phyloP scores from a whole-genome alignment of 1,140 invertebrate genomes.

The Lethrus apterus region DNA sequence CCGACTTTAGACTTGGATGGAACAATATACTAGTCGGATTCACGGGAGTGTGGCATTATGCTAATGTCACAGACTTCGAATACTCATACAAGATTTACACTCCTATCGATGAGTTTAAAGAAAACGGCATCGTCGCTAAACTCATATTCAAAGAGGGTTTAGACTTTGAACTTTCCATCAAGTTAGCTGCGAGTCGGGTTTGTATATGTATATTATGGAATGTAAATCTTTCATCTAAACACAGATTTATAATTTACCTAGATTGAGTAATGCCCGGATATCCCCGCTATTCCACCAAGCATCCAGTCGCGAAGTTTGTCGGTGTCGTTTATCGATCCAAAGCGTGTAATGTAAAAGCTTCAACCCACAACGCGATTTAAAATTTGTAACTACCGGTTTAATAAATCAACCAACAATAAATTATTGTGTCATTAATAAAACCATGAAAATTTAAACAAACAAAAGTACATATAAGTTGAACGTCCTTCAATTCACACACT shows the following conservation, averaged over 20 bases:
- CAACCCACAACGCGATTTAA: slow-evolving; percentile 19
- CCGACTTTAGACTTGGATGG: slow-evolving; percentile 65
- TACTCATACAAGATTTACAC: slow-evolving; percentile 70
- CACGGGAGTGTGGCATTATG: slow-evolving; percentile 64
- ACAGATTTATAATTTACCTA: slow-evolving; percentile 24
- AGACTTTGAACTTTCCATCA: slow-evolving; percentile 60
- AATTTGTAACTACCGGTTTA: too few relatives aligned
- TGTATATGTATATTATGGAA: slow-evolving; percentile 27
- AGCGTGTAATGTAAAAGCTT: slow-evolving; percentile 17
- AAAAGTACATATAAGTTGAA: too few relatives aligned
- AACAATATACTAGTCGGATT: slow-evolving; percentile 67
- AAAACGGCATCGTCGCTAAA: slow-evolving; percentile 65
- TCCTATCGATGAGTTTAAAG: slow-evolving; percentile 62
- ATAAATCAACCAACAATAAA: too few relatives aligned
- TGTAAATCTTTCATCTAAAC: slow-evolving; percentile 8
- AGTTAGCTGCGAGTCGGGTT: slow-evolving; percentile 57
- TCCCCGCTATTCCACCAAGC: slow-evolving; percentile 18
- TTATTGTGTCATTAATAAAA: too few relatives aligned
- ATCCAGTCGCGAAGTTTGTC: slow-evolving; percentile 20
- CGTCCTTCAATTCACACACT: too few relatives aligned
- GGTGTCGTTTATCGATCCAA: slow-evolving; percentile 17
- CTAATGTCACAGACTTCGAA: slow-evolving; percentile 61
- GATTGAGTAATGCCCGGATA: slow-evolving; percentile 21
- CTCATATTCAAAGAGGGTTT: slow-evolving; percentile 54
- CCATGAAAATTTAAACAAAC: too few relatives aligned